Evolutionary conservation across 1,140 invertebrate genomes (phyloP).

Genomic region (Drosophila bipectinata): DNA sequence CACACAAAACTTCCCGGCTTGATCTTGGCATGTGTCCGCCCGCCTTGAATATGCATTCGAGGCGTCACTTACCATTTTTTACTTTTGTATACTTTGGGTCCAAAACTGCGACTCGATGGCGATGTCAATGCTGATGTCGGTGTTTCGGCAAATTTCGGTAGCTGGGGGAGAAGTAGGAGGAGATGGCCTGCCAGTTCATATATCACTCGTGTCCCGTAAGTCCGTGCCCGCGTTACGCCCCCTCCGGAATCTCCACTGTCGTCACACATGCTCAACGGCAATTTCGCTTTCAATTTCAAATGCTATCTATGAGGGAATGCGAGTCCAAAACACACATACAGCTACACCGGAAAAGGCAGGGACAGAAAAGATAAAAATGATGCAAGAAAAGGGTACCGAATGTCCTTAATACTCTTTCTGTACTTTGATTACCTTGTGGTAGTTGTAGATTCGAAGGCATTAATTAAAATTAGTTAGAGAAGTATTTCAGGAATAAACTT

Average conservation of each 20-base stretch:
- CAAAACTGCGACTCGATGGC: conserved; percentile 30
- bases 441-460: not conserved
- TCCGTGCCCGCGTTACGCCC: not conserved
- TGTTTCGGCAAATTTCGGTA: conserved; percentile 35
- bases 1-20: conserved; percentile 46
- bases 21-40: conserved; percentile 61
- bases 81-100: not conserved
- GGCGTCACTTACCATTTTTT: conserved; percentile 65
- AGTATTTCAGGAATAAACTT: not conserved
- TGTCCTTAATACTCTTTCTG: conserved; percentile 13
- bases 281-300: conserved; percentile 82
- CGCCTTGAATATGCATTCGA: conserved; percentile 60
- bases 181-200: conserved; percentile 68
- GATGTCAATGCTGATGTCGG: conserved; percentile 46
- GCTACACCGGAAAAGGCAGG: conserved; percentile 17
- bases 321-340: conserved; percentile 37
- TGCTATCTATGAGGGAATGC: conserved; percentile 73
- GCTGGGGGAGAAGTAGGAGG: not conserved
- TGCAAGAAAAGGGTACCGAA: conserved; percentile 23
- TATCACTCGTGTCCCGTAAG: conserved; percentile 54
- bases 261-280: conserved; percentile 78
- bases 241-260: conserved; percentile 40
- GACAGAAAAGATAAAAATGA: conserved; percentile 33
- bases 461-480: not conserved
- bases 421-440: not conserved